Conservation (phyloP, 2,797 vertebrate species). For the Synanceia verrucosa region DNA sequence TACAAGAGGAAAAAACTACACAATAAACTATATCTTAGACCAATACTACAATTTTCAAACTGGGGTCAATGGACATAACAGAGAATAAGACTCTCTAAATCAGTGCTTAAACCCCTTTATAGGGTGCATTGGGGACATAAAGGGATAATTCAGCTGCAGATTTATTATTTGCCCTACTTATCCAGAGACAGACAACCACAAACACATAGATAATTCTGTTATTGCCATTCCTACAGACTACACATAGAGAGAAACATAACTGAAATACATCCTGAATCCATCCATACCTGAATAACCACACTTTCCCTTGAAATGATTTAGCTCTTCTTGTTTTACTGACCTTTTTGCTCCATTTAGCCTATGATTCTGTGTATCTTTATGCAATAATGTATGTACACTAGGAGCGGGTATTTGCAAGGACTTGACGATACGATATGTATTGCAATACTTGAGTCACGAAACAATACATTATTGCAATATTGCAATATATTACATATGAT, state of each 20-base stretch:
- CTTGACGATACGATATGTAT: too few species aligned
- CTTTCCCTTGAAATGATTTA: conserved; percentile 1
- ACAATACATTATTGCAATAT: too few species aligned
- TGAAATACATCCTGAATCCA: too few species aligned
- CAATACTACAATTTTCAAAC: conserved; percentile 2
- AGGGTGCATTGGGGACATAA: conserved; percentile 14
- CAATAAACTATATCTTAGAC: neutral
- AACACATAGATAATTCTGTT: neutral
- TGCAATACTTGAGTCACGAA: too few species aligned
- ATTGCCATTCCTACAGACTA: conserved; percentile 3
- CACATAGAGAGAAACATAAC: conserved; percentile 8
- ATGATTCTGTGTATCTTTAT: neutral
- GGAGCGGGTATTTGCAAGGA: too few species aligned
- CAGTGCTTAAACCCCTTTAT: neutral
- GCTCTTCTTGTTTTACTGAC: too few species aligned
- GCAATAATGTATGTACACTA: neutral
- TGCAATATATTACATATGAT: too few species aligned
- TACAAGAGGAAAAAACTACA: neutral
- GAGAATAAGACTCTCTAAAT: neutral
- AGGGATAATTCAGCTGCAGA: conserved; percentile 5
- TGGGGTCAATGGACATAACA: conserved; percentile 4
- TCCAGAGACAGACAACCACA: conserved; percentile 11
- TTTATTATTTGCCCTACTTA: conserved; percentile 14
- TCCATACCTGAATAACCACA: neutral
- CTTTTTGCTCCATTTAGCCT: neutral